A percentile compares a stretch with the other conserved stretches of the same genome.
phyloP scores from a whole-genome alignment of 2,797 vertebrate genomes.

The Prunella strophiata region DNA sequence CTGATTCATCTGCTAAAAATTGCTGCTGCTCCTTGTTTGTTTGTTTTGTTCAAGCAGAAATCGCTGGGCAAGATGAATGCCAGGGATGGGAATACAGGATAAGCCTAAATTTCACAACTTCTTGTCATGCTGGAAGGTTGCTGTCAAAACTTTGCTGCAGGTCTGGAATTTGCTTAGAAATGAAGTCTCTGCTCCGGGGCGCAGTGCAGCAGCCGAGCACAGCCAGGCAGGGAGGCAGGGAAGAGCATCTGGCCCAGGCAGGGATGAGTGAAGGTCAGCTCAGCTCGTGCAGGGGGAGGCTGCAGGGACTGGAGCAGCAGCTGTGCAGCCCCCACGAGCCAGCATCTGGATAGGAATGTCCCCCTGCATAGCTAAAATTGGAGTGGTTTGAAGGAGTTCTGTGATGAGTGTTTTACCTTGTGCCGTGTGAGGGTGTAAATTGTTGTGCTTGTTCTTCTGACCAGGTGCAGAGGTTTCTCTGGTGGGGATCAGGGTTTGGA shows the following conservation, averaged over 20 bases:
- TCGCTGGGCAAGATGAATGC: neutral
- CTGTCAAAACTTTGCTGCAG: neutral
- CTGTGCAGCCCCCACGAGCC: neutral
- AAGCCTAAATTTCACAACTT: neutral
- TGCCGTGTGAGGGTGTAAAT: neutral
- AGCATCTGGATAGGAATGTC: neutral
- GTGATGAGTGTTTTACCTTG: neutral
- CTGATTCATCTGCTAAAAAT: slow-evolving; percentile 60
- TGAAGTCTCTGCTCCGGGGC: accelerated
- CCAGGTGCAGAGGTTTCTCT: neutral
- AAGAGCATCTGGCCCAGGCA: neutral
- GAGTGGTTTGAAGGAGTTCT: neutral
- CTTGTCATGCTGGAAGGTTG: neutral
- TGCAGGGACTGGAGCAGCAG: neutral
- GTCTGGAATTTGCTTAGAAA: neutral
- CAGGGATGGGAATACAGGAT: neutral
- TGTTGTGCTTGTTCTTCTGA: neutral
- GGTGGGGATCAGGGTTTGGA: neutral
- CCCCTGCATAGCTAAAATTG: neutral
- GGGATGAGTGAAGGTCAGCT: neutral
- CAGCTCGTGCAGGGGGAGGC: neutral
- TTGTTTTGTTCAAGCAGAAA: slow-evolving; percentile 33
- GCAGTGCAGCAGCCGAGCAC: neutral
- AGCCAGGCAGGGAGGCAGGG: neutral
- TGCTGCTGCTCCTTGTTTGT: slow-evolving; percentile 36